Conservation (phyloP, 2,888 invertebrate species). For the Torymus texanus region DNA sequence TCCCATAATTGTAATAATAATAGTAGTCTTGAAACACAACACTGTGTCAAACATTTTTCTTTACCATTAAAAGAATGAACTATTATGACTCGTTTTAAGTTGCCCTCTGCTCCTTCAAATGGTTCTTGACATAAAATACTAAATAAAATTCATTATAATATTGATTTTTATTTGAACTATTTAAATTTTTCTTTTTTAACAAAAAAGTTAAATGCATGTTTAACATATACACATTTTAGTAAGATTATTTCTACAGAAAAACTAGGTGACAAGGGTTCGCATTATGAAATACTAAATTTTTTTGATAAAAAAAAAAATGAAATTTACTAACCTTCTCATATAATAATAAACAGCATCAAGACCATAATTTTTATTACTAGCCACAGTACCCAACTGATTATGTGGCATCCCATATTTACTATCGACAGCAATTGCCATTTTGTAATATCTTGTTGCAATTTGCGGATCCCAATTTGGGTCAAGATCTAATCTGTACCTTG, state of each 20-base stretch:
- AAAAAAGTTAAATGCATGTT: too few species aligned
- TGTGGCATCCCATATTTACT: conserved; percentile 92
- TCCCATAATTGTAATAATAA: conserved; percentile 72
- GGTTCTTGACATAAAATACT: conserved; percentile 83
- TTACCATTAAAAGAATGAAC: conserved; percentile 68
- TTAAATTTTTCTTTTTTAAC: too few species aligned
- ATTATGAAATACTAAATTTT: too few species aligned
- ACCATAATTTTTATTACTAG: conserved; percentile 86
- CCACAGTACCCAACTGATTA: conserved; percentile 94
- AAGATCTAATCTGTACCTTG: conserved; percentile 89
- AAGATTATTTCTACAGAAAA: background rate
- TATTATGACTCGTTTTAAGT: conserved; percentile 82
- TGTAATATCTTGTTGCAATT: conserved; percentile 89
- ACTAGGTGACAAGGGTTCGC: too few species aligned
- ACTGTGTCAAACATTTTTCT: conserved; percentile 66
- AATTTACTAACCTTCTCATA: conserved; percentile 83
- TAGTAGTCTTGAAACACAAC: conserved; percentile 69
- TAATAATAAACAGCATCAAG: conserved; percentile 94
- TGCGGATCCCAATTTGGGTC: conserved; percentile 82
- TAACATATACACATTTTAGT: too few species aligned
- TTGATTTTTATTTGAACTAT: background rate
- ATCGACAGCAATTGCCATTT: conserved; percentile 87
- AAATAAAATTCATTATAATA: conserved; percentile 51
- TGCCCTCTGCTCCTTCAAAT: conserved; percentile 94
- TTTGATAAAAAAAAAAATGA: background rate